Evolutionary conservation across 2,113 vertebrate genomes (phyloP).

Genomic region (Glaucomys volans): DNA sequence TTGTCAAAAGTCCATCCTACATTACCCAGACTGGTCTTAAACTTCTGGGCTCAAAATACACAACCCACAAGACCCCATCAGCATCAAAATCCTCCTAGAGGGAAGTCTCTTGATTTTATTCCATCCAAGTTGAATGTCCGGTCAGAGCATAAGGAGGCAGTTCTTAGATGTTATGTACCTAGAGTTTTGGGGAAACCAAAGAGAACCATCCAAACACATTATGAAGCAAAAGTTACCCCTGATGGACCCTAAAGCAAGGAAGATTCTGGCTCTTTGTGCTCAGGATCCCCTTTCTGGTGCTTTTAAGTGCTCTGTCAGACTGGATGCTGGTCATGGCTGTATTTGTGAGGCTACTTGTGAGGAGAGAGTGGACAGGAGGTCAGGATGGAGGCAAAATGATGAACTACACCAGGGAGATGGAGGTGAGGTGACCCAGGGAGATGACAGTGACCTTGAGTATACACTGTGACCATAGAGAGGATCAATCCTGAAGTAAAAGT

Average conservation of each 20-base stretch:
- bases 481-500: not conserved
- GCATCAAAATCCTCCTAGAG: not conserved
- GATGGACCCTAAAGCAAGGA: not conserved
- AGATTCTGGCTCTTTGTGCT: not conserved
- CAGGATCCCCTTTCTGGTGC: not conserved
- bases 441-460: not conserved
- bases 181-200: not conserved
- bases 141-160: no score
- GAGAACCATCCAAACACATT: not conserved
- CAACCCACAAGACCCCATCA: not conserved
- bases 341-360: not conserved
- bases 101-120: not conserved
- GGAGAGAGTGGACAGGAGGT: not conserved
- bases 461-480: not conserved
- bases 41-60: no score
- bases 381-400: not conserved
- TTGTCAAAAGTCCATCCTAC: no score
- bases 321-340: not conserved
- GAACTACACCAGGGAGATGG: not conserved
- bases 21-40: no score
- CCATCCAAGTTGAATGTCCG: not conserved
- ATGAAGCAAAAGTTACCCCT: not conserved
- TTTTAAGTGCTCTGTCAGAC: not conserved
- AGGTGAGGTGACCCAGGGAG: not conserved
- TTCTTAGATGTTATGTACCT: not conserved